Percentiles rank a stretch among this genome's conserved stretches.
These are phyloP conservation scores for Odiellus spinosus DNA, from an alignment of 2,888 invertebrate genomes.

Conservation along the genomic window DNA sequence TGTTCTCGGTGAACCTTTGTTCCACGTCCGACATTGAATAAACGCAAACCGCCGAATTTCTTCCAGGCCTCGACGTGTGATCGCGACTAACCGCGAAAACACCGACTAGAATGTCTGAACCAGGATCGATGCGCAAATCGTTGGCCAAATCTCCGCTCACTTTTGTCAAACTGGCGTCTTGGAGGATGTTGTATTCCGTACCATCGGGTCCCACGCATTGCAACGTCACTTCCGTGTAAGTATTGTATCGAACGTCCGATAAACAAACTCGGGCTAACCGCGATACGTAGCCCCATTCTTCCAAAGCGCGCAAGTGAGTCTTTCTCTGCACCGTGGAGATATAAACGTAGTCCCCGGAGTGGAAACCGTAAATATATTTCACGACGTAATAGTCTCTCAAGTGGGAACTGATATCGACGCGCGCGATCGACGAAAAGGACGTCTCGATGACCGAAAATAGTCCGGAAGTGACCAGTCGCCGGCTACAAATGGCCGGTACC, in stretches of 20 bases:
- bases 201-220: conserved; percentile 55
- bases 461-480: conserved; percentile 44
- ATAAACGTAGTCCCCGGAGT: conserved; percentile 86
- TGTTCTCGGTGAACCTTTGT: conserved; percentile 84
- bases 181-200: conserved; percentile 65
- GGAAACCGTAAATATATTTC: conserved; percentile 89
- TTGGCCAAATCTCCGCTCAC: conserved; percentile 58
- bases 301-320: conserved; percentile 70
- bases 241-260: conserved; percentile 85
- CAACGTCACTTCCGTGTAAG: conserved; percentile 89
- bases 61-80: conserved; percentile 14
- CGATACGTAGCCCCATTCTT: conserved; percentile 76
- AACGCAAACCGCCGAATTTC: conserved; percentile 72
- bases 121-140: conserved; percentile 53
- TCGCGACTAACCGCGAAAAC: conserved; percentile 43
- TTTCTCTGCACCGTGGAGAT: conserved; percentile 89
- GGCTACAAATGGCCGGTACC: conserved; percentile 78
- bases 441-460: conserved; percentile 20
- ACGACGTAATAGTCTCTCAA: conserved; percentile 84
- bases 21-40: conserved; percentile 81
- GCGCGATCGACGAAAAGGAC: conserved; percentile 20
- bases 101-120: conserved; percentile 66
- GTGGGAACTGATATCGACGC: conserved; percentile 21
- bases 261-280: conserved; percentile 84
- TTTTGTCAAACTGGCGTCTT: conserved; percentile 78